Evolutionary conservation across 2,888 invertebrate species (phyloP), one percentile per base, ranked within the genome.

Genomic region (Epirrita christyi): DNA sequence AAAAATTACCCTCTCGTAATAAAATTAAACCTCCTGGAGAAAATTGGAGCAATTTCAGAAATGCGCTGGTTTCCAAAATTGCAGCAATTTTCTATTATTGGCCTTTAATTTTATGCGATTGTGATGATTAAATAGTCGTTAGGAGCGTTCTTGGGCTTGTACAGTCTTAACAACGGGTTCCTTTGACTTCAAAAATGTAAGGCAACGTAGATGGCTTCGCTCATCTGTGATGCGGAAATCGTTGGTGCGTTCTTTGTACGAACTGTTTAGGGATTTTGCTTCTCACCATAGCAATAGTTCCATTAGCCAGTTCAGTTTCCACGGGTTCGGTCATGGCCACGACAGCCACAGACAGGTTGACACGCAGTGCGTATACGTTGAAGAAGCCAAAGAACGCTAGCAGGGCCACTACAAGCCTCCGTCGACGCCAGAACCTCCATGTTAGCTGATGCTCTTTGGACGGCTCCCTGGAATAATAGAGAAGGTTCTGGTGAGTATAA

Each of bases 311-410:
- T 38, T 88, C 86, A 4, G 93, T 93, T 45, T 93, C 94, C 59
- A 93, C 89, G 21, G 95, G 93, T 72, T 95, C 94, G 0, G 96
- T 97, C 98, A 98, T 98, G 62, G 97, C 97, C 41, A 98, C 97
- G 67, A 98, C 96, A 3, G 97, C 98, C 11, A 98, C 96, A 66
- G 97, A 98, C 65, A 98, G 93, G 88, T 98, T 98, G 5, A 97
- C 97, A 38, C 97, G 92, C 58, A 97, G 86, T 4, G 96, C 94
- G 81, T 97, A 97, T 1, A 96, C 95, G 71, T 96, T 96, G 91
- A 97, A 96, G 85, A 97, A 97, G 5, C 97, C 97, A 65, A 97
- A 94, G 88, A 97, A 97, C 0, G 96, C 96, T 68, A 97, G 81
- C 6, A 95, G 75, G 0, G 95, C 96, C 13, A 97, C 96, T 49